Conservation (phyloP, 1,140 invertebrate species). For the Drosophila biarmipes region DNA sequence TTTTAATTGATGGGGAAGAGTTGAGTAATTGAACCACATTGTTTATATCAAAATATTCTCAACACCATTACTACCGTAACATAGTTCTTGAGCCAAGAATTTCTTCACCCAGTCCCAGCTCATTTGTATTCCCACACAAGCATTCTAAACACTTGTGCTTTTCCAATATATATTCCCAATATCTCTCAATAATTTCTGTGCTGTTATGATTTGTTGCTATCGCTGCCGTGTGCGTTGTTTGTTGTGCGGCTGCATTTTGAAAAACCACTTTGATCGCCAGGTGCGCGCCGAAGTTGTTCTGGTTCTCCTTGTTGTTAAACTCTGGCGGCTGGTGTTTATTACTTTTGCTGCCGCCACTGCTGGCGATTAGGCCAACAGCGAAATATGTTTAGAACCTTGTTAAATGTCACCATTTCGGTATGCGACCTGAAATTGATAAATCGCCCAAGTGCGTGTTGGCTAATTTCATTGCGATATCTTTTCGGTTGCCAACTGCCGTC, state of each 20-base stretch:
- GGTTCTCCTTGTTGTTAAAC: slow-evolving; percentile 74
- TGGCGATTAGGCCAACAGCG: slow-evolving; percentile 65
- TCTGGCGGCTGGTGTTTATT: slow-evolving; percentile 23
- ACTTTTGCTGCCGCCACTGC: slow-evolving; percentile 20
- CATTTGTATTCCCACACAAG: slow-evolving; percentile 43
- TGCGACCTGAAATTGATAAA: slow-evolving; percentile 80
- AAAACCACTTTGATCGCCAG: slow-evolving; percentile 79
- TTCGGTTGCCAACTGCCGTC: slow-evolving; percentile 60
- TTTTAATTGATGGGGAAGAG: too few relatives aligned
- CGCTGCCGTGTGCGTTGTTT: slow-evolving; percentile 31
- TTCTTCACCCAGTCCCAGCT: slow-evolving; percentile 1
- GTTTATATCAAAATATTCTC: neutral
- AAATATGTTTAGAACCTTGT: slow-evolving; percentile 78
- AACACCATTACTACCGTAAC: neutral
- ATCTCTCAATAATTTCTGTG: slow-evolving; percentile 48
- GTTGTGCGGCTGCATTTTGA: slow-evolving; percentile 64
- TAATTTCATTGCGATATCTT: slow-evolving; percentile 60
- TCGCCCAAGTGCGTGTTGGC: slow-evolving; percentile 72
- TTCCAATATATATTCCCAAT: slow-evolving; percentile 26
- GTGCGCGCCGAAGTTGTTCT: slow-evolving; percentile 77
- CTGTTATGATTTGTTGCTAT: slow-evolving; percentile 56
- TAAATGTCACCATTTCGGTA: slow-evolving; percentile 76
- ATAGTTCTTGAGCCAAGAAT: neutral
- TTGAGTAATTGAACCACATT: too few relatives aligned
- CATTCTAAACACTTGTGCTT: slow-evolving; percentile 37